Base-by-base conservation (phyloP, 2,797 vertebrate genomes). In the Bradypodion ventrale region DNA sequence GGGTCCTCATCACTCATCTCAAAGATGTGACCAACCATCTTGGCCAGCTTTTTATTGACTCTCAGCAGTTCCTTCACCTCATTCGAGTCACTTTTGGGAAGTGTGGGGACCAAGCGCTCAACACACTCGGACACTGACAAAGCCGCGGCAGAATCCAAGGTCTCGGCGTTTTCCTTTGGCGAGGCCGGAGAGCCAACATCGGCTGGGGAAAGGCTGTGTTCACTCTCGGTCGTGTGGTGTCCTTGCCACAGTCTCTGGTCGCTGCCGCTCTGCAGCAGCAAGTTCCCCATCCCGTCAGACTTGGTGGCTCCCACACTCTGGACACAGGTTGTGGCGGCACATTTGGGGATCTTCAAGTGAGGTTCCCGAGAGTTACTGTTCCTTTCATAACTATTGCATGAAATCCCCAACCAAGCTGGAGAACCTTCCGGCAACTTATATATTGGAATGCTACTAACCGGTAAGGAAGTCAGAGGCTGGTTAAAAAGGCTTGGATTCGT, bases 11-110 rank as follows among this genome's bases (percentile, higher is more conserved):
- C 98, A 7, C 94, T 95, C 97, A 99, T 97, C 44, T 99, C 98
- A 63, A 99, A 98, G 95, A 99, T 99, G 95, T 99, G 98, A 56
- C 98, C 97, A 7, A 99, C 97, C 98, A 99, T 99, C 94, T 99
- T 99, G 78, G 97, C 98, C 91, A 99, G 94, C 88, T 99, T 99
- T 95, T 99, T 99, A 96, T 99, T 99, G 91, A 93, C 97, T 95
- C 97, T 98, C 81, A 99, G 95, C 89, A 98, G 97, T 91, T 99
- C 98, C 87, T 96, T 97, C 82, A 98, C 97, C 90, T 99, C 98
- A 0, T 89, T 94, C 0, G 96, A 93, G 95, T 99, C 98, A 21
- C 95, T 95, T 92, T 97, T 97, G 5, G 97, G 96, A 74, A 99
- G 96, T 0, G 97, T 97, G 0, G 97, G 97, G 1, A 96, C 96